Evolutionary conservation across 2,888 invertebrate genomes (phyloP).

Genomic region (Caenorhabditis becei): DNA sequence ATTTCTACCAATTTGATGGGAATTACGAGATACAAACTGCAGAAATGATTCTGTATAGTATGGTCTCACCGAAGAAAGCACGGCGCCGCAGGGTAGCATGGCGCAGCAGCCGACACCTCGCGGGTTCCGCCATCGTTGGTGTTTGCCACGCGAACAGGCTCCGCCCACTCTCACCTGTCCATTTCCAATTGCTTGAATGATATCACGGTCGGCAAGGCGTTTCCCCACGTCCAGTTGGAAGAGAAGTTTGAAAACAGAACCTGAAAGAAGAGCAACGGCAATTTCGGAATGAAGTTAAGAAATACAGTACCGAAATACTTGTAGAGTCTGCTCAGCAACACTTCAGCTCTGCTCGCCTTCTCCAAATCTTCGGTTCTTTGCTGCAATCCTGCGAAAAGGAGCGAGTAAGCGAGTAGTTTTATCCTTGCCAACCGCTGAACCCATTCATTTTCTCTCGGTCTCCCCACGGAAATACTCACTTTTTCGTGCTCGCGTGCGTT

Average conservation of each 20-base stretch:
- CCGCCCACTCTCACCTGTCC: slow-evolving; percentile 42
- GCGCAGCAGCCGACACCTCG: slow-evolving; percentile 26
- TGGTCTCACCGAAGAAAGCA: slow-evolving; percentile 54
- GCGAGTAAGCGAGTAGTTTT: slow-evolving; percentile 37
- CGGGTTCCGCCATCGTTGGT: slow-evolving; percentile 16
- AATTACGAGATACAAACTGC: slow-evolving; percentile 71
- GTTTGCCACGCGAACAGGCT: background rate
- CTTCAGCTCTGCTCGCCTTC: slow-evolving; percentile 9
- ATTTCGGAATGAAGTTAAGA: background rate
- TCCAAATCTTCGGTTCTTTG: slow-evolving; percentile 28
- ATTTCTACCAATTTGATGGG: slow-evolving; percentile 63
- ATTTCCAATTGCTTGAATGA: slow-evolving; percentile 34
- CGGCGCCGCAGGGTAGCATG: background rate
- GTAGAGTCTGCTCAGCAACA: slow-evolving; percentile 18
- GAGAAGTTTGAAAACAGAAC: slow-evolving; percentile 40
- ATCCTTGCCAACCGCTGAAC: slow-evolving; percentile 21
- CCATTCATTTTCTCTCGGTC: background rate
- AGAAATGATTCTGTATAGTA: slow-evolving; percentile 74
- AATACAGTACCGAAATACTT: slow-evolving; percentile 34
- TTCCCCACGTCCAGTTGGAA: slow-evolving; percentile 39
- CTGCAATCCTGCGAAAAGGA: slow-evolving; percentile 45
- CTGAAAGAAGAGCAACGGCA: slow-evolving; percentile 5
- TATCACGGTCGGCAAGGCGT: slow-evolving; percentile 39
- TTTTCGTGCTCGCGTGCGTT: slow-evolving; percentile 36
- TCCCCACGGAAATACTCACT: slow-evolving; percentile 10